Base-by-base conservation (phyloP, 2,113 vertebrate species). In the Pedionomus torquatus region DNA sequence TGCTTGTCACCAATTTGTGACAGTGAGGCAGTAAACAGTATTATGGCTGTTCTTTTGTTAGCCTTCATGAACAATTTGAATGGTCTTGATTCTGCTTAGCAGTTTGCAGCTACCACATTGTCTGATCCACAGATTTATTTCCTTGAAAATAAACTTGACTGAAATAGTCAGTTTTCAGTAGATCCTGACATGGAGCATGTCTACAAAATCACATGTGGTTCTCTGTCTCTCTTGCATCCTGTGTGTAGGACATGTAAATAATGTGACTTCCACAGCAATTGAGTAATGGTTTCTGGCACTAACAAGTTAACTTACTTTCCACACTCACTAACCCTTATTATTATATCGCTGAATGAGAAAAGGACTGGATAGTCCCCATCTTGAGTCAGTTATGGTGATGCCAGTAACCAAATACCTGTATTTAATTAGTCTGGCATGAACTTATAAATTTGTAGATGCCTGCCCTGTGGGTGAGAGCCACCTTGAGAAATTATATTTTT, bases 261-360 rank as follows among this genome's bases (percentile, higher is more conserved):
- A 68, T 76, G 52, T 33, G 77, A 66, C 60, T 89, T 83, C 68
- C 51, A 83, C 88, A 83, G 87, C 96, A 92, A 55, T 75, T 88
- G 88, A 93, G 83, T 93, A 95, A 96, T 64, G 83, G 48, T 95
- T 84, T 95, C 90, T 94, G 89, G 77, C 87, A 92, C 84, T 65
- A 70, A 96, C 69, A 18, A 14, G 3, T 87, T 41, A 5, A 46
- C 54, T 82, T 80, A 68, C 57, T 61, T 43, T 60, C 58, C 77
- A 89, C 44, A 87, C 71, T 66, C 93, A 84, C 26, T 94, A 91
- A 91, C 35, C 87, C 90, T 95, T 89, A 41, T 12, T 70, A 65
- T 84, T 72, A 28, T 68, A 48, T 72, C 84, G 60, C 17, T 74
- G 76, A 81, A 58, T 64, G 35, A 86, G 33, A 43, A 91, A 51